Evolutionary conservation across 2,113 vertebrate genomes (phyloP).

Genomic region (Aleadryas rufinucha): DNA sequence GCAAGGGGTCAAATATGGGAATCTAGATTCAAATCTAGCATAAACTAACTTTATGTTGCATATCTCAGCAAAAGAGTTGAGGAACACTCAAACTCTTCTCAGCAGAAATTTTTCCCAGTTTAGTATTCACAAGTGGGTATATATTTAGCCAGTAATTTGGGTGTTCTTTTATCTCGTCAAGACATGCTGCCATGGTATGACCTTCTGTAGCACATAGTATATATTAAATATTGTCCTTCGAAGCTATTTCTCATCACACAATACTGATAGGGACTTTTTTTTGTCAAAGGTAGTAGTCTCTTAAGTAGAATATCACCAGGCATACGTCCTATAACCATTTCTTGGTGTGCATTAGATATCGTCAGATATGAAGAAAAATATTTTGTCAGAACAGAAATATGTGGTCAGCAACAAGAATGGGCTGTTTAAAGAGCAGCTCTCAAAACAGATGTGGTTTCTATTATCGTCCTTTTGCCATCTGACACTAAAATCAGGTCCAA

Average conservation of each 20-base stretch:
- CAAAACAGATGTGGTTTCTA: background rate
- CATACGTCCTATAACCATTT: background rate
- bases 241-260: background rate
- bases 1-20: background rate
- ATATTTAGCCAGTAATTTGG: background rate
- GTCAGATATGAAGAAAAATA: background rate
- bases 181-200: background rate
- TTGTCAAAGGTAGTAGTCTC: background rate
- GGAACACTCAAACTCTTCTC: background rate
- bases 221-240: background rate
- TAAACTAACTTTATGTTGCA: background rate
- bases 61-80: background rate
- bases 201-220: background rate
- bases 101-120: background rate
- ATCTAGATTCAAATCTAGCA: background rate
- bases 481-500: background rate
- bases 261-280: background rate
- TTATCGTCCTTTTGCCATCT: background rate
- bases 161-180: background rate
- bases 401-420: background rate
- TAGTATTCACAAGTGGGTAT: background rate
- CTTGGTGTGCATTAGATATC: background rate
- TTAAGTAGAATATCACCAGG: background rate
- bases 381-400: background rate
- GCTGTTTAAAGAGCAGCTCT: background rate